Evolutionary conservation across 2,113 vertebrate genomes (phyloP), one percentile per base, ranked within the genome.

Genomic region (Morone chrysops): DNA sequence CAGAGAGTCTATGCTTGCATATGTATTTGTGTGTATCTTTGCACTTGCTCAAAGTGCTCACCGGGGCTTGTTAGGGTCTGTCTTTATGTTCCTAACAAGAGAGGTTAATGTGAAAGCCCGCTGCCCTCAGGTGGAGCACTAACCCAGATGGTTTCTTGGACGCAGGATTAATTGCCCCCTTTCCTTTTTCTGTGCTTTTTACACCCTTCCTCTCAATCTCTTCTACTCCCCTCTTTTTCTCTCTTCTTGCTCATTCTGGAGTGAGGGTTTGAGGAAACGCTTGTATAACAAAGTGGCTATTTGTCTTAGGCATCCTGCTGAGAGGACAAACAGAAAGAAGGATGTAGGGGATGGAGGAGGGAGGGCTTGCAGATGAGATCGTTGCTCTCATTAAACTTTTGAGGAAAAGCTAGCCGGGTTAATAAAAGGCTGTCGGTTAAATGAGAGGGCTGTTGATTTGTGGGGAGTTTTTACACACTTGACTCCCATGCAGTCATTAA

Each of bases 31-130:
- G 53, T 59, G 66, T 59, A 74, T 86, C 78, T 91, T 84, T 89
- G 83, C 85, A 92, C 93, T 93, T 91, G 89, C 91, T 87, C 66
- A 75, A 77, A 89, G 85, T 81, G 67, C 84, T 87, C 82, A 85
- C 47, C 16, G 71, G 85, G 80, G 56, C 89, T 94, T 91, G 92
- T 93, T 94, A 90, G 78, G 78, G 78, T 86, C 82, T 85, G 81
- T 63, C 78, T 93, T 94, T 90, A 90, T 87, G 87, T 90, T 89
- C 86, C 69, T 87, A 92, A 94, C 90, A 91, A 87, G 92, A 87
- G 81, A 82, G 86, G 90, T 93, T 94, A 93, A 94, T 92, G 90
- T 90, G 82, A 91, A 91, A 90, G 60, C 87, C 86, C 36, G 61
- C 82, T 83, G 89, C 87, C 88, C 87, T 92, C 89, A 93, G 90